Evolutionary conservation across 2,797 vertebrate genomes (phyloP).

Genomic region (Coccyzus lansbergi): DNA sequence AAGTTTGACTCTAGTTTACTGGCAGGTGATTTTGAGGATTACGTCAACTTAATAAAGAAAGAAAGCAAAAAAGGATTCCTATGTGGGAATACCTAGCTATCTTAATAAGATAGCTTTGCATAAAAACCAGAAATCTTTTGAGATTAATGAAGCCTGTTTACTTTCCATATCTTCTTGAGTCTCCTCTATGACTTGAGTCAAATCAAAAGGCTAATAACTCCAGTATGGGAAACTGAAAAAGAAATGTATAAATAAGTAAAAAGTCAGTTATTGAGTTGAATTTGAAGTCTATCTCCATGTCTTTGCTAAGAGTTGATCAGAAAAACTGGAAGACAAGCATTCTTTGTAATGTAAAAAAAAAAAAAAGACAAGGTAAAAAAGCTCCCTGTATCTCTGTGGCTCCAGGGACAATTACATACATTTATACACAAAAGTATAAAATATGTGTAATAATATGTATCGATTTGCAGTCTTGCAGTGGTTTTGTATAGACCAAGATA

Average conservation of each 20-base stretch:
- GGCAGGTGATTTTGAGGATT: conserved; percentile 15
- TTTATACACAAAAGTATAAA: not conserved
- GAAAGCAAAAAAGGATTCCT: not conserved
- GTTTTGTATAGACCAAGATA: not conserved
- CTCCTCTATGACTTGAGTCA: not conserved
- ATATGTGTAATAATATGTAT: not conserved
- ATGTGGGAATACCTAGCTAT: not conserved
- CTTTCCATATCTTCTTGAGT: conserved; percentile 8
- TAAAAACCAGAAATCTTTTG: conserved; percentile 2
- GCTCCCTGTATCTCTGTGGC: not conserved
- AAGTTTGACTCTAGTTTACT: not conserved
- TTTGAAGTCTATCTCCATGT: not conserved
- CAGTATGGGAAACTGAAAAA: not conserved
- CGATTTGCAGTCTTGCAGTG: not conserved
- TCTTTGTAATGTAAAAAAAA: no score
- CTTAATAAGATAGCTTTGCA: not conserved
- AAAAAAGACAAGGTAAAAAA: no score
- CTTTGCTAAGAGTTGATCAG: not conserved
- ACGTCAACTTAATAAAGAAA: not conserved
- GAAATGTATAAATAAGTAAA: not conserved
- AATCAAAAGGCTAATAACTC: conserved; percentile 22
- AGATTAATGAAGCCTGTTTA: not conserved
- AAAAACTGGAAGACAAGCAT: not conserved
- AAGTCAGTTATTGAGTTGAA: not conserved
- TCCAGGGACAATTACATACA: conserved; percentile 25